Evolutionary conservation across 2,113 vertebrate genomes (phyloP).

Genomic region (Gobius niger): DNA sequence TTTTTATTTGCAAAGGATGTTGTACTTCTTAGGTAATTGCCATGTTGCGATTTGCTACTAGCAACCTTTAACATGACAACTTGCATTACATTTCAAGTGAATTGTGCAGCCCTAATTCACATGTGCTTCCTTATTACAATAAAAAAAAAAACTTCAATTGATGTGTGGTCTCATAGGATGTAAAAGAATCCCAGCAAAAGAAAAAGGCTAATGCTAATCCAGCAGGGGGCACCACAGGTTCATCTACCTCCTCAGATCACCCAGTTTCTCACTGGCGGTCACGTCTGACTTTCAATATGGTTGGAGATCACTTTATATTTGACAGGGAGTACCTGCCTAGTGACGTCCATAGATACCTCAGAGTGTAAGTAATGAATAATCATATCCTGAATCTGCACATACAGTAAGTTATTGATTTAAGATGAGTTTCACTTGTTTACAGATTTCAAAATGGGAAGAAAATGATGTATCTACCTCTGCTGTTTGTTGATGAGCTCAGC

Average conservation of each 20-base stretch:
- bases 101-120: too few species aligned
- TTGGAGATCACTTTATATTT: conserved; percentile 91
- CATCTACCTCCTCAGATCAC: conserved; percentile 72
- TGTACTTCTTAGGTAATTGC: too few species aligned
- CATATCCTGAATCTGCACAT: not conserved
- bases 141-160: not conserved
- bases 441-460: conserved; percentile 90
- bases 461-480: conserved; percentile 96
- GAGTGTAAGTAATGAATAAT: conserved; percentile 79
- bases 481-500: conserved; percentile 98
- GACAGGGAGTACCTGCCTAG: conserved; percentile 89
- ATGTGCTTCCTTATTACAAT: not conserved
- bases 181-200: conserved; percentile 68
- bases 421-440: conserved; percentile 9
- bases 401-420: not conserved
- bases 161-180: conserved; percentile 59
- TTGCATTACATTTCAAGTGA: too few species aligned
- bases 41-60: too few species aligned
- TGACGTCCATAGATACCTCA: conserved; percentile 94
- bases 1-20: too few species aligned
- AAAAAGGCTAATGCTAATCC: conserved; percentile 8
- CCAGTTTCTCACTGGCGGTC: conserved; percentile 95
- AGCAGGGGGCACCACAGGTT: conserved; percentile 40
- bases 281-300: conserved; percentile 88
- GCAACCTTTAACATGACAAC: too few species aligned